Evolutionary conservation across 2,113 vertebrate genomes (phyloP).

Genomic region (Pedetes capensis): DNA sequence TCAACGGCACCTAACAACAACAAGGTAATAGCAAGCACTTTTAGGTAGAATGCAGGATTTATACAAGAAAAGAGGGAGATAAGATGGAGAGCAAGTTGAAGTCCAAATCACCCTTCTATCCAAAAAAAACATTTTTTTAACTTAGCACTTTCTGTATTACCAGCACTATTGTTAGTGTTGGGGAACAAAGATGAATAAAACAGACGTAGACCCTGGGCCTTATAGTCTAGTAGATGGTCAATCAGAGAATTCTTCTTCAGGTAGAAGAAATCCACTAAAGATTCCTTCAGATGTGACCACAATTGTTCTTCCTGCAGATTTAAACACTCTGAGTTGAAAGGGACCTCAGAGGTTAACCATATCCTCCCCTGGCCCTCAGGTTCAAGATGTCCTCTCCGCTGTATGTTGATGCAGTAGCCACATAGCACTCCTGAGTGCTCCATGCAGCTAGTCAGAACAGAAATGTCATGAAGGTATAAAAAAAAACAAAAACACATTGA

Average conservation of each 20-base stretch:
- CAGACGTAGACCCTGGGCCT: not conserved
- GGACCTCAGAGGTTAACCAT: not conserved
- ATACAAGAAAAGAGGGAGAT: not conserved
- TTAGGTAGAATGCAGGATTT: not conserved
- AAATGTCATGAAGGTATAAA: not conserved
- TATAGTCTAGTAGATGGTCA: not conserved
- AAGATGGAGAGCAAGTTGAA: not conserved
- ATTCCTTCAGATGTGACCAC: not conserved
- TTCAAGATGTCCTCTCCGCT: not conserved
- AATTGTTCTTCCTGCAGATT: not conserved
- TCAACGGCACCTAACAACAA: too few species aligned
- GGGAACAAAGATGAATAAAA: not conserved
- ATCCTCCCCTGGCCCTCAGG: fast-evolving
- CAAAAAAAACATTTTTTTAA: not conserved
- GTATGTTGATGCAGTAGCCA: not conserved
- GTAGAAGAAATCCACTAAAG: not conserved
- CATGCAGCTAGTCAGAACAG: not conserved
- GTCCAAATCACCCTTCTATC: not conserved
- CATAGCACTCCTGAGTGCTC: not conserved
- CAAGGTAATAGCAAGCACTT: not conserved
- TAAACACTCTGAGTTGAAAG: not conserved
- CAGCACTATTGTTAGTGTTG: not conserved
- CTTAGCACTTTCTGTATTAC: not conserved
- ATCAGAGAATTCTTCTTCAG: not conserved
- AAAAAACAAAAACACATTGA: not conserved